A percentile compares a stretch with the other conserved stretches of the same genome.
Conservation (phyloP, 2,113 vertebrate species). For the Carettochelys insculpta region DNA sequence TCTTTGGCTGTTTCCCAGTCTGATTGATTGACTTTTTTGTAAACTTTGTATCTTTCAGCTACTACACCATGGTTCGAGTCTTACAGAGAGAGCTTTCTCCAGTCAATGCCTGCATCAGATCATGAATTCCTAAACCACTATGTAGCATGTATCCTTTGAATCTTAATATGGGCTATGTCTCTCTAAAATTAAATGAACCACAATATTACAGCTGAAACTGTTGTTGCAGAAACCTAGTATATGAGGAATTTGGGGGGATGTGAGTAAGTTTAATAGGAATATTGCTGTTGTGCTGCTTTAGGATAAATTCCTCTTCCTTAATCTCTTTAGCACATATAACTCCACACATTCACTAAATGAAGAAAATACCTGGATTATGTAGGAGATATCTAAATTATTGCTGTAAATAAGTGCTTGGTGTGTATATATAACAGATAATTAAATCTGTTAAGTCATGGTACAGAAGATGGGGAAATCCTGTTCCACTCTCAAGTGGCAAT, state of each 20-base stretch:
- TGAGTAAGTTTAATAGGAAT: background rate
- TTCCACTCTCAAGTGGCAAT: background rate
- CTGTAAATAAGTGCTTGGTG: background rate
- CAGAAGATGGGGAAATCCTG: background rate
- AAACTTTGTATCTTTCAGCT: constrained; percentile 79
- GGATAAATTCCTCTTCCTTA: background rate
- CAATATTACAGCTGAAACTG: background rate
- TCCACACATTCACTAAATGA: background rate
- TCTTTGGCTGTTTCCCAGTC: background rate
- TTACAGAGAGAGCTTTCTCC: constrained; percentile 96
- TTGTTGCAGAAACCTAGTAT: background rate
- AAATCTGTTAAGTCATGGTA: background rate
- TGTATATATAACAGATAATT: background rate
- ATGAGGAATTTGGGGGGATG: background rate
- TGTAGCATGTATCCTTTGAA: constrained; percentile 96
- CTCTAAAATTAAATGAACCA: background rate
- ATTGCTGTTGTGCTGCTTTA: background rate
- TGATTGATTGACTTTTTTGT: background rate
- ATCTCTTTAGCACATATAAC: background rate
- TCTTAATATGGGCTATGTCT: background rate
- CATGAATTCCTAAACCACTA: constrained; percentile 98
- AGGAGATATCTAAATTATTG: background rate
- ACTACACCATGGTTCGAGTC: constrained; percentile 98
- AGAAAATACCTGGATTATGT: too few relatives aligned
- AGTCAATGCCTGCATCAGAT: constrained; percentile 93